Base-by-base conservation (phyloP, 2,888 invertebrate species). In the Boloria euphrosyne region DNA sequence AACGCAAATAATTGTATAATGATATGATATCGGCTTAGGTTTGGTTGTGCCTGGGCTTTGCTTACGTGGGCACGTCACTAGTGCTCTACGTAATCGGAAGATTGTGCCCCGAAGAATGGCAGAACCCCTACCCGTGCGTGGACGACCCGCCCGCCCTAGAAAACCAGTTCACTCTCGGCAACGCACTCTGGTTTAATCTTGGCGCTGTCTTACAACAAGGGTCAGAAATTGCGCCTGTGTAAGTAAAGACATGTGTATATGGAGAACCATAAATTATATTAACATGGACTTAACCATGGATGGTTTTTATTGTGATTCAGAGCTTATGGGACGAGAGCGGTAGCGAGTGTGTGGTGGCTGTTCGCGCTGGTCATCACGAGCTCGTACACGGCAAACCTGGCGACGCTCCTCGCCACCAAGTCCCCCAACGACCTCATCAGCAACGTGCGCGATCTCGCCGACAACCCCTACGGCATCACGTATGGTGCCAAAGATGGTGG, bases 371-470 rank as follows among this genome's bases (percentile, higher is more conserved):
- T 97, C 78, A 95, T 97, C 93, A 95, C 96, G 27, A 94, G 95
- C 69, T 97, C 97, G 5, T 98, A 98, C 86, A 97, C 97, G 0
- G 98, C 98, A 63, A 98, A 98, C 92, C 93, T 98, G 78, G 97
- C 98, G 51, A 97, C 98, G 62, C 96, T 97, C 83, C 93, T 98
- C 38, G 97, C 98, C 0, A 94, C 96, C 63, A 96, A 97, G 84
- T 93, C 94, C 0, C 85, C 94, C 52, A 93, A 91, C n/a, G 93
- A 94, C 43, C 93, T 95, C 7, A 95, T 96, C 75, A 93, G 94
- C 75, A 94, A 94, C 82, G 97, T 97, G 10, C 95, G 96, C 65
- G 98, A 98, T 76, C 93, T 99, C 54, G 96, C 96, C 0, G 93
- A 94, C 73, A 94, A 95, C 76, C 95, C 96, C 75, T 94, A 94